phyloP scores from a whole-genome alignment of 2,797 vertebrate genomes.

The Phrynocephalus forsythii region DNA sequence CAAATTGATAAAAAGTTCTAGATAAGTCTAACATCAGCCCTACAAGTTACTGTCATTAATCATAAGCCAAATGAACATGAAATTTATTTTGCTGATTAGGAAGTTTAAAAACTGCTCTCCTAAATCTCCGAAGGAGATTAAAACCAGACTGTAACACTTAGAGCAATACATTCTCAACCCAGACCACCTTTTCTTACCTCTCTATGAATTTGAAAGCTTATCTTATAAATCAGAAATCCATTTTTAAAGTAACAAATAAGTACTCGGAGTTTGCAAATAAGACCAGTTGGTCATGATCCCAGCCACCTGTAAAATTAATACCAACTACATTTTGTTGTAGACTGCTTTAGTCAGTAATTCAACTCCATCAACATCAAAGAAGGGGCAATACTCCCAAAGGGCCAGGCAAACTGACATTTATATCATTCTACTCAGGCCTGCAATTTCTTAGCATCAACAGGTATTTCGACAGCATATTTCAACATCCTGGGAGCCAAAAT shows the following conservation, averaged over 20 bases:
- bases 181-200: neutral
- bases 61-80: neutral
- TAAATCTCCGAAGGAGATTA: neutral
- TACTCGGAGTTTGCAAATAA: neutral
- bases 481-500: neutral
- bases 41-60: neutral
- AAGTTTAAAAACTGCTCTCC: neutral
- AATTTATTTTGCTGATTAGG: neutral
- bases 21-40: too few species aligned
- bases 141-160: neutral
- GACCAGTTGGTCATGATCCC: neutral
- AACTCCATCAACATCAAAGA: neutral
- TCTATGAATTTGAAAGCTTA: neutral
- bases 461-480: neutral
- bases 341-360: neutral
- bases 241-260: neutral
- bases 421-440: constrained; percentile 13
- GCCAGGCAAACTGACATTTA: neutral
- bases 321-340: neutral
- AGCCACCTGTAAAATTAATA: neutral
- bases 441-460: constrained; percentile 14
- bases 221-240: constrained; percentile 13
- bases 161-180: neutral
- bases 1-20: neutral
- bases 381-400: neutral